Conservation (phyloP, 2,797 vertebrate genomes). For the Mormyrops attenuatus region DNA sequence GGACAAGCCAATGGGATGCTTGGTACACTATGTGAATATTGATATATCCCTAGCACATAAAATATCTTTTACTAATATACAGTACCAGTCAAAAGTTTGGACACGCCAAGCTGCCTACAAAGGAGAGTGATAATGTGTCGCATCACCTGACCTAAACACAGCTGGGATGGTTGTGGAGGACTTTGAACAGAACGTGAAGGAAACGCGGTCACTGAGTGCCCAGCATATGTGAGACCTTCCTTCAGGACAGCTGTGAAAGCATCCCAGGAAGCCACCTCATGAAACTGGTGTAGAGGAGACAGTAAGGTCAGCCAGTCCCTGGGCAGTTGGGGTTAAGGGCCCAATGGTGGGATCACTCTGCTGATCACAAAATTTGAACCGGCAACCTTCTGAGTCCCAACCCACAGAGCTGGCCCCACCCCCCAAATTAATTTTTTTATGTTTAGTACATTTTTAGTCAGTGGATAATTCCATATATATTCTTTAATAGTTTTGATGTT, state of each 20-base stretch:
- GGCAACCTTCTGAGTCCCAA: neutral
- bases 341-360: neutral
- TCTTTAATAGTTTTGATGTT: neutral
- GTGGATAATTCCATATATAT: neutral
- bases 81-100: neutral
- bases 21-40: neutral
- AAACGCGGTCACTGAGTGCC: neutral
- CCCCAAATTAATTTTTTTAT: neutral
- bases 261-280: neutral
- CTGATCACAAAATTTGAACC: neutral
- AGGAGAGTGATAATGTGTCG: neutral
- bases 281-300: neutral
- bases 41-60: neutral
- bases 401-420: neutral
- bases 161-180: neutral
- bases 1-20: neutral
- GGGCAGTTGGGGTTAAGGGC: neutral
- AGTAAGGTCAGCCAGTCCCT: neutral
- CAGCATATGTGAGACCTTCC: neutral
- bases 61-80: neutral
- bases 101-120: neutral
- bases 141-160: neutral
- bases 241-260: neutral
- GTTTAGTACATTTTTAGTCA: neutral
- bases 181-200: neutral